Evolutionary conservation across 2,113 vertebrate species (phyloP), one percentile per base, ranked within the genome.

Genomic region (Pyxicephalus adspersus): DNA sequence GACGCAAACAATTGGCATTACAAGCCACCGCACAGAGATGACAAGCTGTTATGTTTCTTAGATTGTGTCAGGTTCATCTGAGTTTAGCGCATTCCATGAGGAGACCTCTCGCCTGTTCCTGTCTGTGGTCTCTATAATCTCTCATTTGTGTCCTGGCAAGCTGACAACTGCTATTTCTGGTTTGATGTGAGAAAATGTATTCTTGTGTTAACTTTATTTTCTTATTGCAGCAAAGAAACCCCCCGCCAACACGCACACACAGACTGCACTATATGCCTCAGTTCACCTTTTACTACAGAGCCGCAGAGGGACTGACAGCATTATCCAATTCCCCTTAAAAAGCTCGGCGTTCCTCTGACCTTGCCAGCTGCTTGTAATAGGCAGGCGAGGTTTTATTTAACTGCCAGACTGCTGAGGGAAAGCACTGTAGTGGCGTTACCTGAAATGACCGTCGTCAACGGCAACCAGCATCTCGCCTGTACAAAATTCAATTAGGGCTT

Each of bases 391-490:
- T 65, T 64, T 64, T 74, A 81, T 74, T 81, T 81, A 81, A 74
- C 61, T 66, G 70, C 22, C 80, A 82, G 68, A 64, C 78, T 81
- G 66, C 67, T 51, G 52, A 82, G 63, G 23, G 61, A 64, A 57
- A 26, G 22, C 16, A 26, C 51, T 50, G 80, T 71, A 58, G 51
- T 19, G 29, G 50, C 61, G 60, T 82, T 82, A 82, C 80, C 80
- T 82, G 70, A 82, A 75, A 82, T 82, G 80, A 82, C 80, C 80
- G 80, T 82, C 26, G 80, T 75, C 80, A 75, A 15, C 38, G 61
- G 71, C 63, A 82, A 82, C 80, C 38, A 57, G 54, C 22, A 34
- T 64, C 45, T 51, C 71, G 75, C 23, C 80, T 28, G 31, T n/a
- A 52, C 57, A 66, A 73, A 81, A 74, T 71, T 70, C 57, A 80